Base-by-base conservation (phyloP, 2,888 invertebrate genomes). In the Hypercompe scribonia region DNA sequence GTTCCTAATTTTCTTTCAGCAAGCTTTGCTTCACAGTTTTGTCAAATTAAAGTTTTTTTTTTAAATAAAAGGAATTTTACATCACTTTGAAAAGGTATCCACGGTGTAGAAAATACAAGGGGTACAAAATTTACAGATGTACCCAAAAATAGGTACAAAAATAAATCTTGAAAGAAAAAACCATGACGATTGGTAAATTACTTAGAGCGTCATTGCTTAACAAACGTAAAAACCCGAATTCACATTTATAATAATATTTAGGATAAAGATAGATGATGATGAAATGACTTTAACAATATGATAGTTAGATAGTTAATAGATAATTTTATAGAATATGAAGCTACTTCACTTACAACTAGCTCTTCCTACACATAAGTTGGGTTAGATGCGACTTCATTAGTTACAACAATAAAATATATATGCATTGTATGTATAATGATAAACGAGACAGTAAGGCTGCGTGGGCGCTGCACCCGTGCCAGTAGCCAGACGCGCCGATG, bases 401-500 rank as follows among this genome's bases (percentile, higher is more conserved):
- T 28, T 31, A 31, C 3, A 28, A 58, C 28, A 58, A 58, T 58
- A 58, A 61, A 31, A 78, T 75, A 71, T 10, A 77, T 54, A 65
- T 77, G 72, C 54, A 24, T 58, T n/a, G 42, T 24, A 58, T n/a
- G 42, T 24, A 58, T 72, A 72, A 70, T 79, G 77, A 74, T 78
- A 78, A 77, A 78, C 65, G 67, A 73, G 70, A 28, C 73, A 68
- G 68, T 71, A 76, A 77, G 84, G 79, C 74, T 61, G 84, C 75
- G 91, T 91, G 87, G 90, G 90, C 81, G 87, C 84, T 87, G 78
- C 70, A 75, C 76, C 73, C 81, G 84, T 81, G 87, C 87, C 91
- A 88, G 92, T 91, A 91, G 91, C 90, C 77, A 83, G 79, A 80
- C 80, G 81, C 72, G 71, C 76, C 84, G 85, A 83, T 83, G 83